phyloP scores from a whole-genome alignment of 2,797 vertebrate species.

The Hyperoplus immaculatus region DNA sequence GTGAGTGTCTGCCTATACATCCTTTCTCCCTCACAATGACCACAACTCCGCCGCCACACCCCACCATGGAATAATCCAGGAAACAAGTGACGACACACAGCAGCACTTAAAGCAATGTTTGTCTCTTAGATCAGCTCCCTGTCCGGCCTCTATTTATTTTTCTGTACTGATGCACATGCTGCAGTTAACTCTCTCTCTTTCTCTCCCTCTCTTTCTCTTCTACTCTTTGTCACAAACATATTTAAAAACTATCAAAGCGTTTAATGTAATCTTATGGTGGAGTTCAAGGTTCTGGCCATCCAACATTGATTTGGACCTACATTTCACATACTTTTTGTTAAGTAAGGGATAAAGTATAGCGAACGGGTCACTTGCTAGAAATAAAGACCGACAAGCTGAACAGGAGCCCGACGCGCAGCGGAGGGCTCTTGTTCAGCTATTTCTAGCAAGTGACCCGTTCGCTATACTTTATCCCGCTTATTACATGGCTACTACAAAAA shows the following conservation, averaged over 20 bases:
- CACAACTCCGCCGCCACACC: not conserved
- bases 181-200: not conserved
- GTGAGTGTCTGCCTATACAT: constrained; percentile 38
- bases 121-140: not conserved
- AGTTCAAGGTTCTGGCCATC: not conserved
- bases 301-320: not conserved
- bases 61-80: not conserved
- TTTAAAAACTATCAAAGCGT: not conserved
- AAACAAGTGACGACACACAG: constrained; percentile 6
- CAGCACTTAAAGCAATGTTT: constrained; percentile 4
- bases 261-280: not conserved
- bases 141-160: not conserved
- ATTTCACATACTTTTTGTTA: not conserved
- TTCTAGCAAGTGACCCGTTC: too few relatives aligned
- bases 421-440: too few relatives aligned
- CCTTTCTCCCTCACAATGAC: not conserved
- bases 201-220: not conserved
- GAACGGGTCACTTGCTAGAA: too few relatives aligned
- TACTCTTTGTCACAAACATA: constrained; percentile 5
- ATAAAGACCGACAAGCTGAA: too few relatives aligned
- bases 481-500: too few relatives aligned
- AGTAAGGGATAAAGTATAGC: too few relatives aligned
- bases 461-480: too few relatives aligned
- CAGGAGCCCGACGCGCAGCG: too few relatives aligned
- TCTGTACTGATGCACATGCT: not conserved